Evolutionary conservation across 1,140 invertebrate species (phyloP), one percentile per base, ranked within the genome.

Genomic region (Oscheius sp.): DNA sequence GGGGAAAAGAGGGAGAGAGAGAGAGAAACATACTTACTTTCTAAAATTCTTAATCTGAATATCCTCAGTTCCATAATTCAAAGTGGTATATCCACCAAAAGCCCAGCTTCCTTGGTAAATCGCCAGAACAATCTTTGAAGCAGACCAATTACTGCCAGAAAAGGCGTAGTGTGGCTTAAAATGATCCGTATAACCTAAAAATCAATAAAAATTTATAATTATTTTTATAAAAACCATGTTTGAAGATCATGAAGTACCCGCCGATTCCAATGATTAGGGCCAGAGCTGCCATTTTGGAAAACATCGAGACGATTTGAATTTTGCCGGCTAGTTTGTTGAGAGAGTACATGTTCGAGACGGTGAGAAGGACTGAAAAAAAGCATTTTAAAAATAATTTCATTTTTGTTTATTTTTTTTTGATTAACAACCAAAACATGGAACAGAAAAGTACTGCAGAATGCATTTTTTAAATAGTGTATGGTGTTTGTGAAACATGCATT

Each of bases 31-130:
- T 23, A 34, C 1, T 20, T 0, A 71, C 69, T 62, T 45, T 49
- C 32, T 59, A 15, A 64, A 64, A 63, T 71, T 64, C 38, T 71
- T 38, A 52, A 71, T 71, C 52, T 71, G 59, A 29, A 71, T 58
- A 13, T 71, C 69, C 18, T 71, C 69, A 0, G 69, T 42, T 64
- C 69, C 69, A 38, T 64, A 71, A 38, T 71, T 71, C 38, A 71
- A n/a, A 13, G 69, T 71, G 0, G 59, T 71, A 20, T 49, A 71
- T 31, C 69, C 69, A 26, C 59, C 69, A 23, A 58, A 71, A 7
- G 69, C 69, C 69, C 69, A 71, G 31, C 58, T 71, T 10, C 69
- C 69, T 35, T 71, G 69, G 52, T 71, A 71, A 49, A 71, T 71
- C 0, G 59, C 69, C 61, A 71, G 26, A 20, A 59, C 69, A 52